Evolutionary conservation across 2,888 invertebrate genomes (phyloP), one percentile per base, ranked within the genome.

Genomic region (Exephanes ischioxanthus): DNA sequence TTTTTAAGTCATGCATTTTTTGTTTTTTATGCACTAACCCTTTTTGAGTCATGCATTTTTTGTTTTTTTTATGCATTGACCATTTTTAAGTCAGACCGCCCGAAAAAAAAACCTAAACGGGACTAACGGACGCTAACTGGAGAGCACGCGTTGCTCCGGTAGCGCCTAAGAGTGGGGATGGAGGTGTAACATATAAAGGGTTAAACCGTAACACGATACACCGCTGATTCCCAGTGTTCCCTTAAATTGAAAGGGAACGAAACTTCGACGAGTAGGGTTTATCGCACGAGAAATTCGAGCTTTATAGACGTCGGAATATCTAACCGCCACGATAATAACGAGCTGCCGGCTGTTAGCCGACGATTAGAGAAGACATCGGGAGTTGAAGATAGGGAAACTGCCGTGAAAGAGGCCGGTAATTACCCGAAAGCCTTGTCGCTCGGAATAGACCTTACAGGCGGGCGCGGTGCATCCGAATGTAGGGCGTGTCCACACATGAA

Each of bases 401-500:
- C 45, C 68, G 70, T 51, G 72, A 85, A 80, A 84, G 45, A 48
- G 75, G 77, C 67, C 55, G 66, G 82, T 73, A 87, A 87, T 88
- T 86, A 84, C 63, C 73, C 45, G 45, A 71, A 79, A 83, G 81
- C 80, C 85, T 66, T 61, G 77, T 79, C 66, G 61, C 82, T 75
- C 80, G 72, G 67, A 79, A 84, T 80, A 80, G 77, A 84, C 68
- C 73, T 79, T 76, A 83, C 73, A 81, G 51, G 77, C 41, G 63
- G 53, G 51, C 70, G 73, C 68, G 26, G 61, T 80, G 81, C 78
- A 82, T 80, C 75, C 41, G 67, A 86, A 88, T 86, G 75, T 88
- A 83, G 86, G 85, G 84, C 84, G 78, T 84, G 83, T 82, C 86
- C 68, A 73, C 78, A 63, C 66, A 53, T 22, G 45, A 48, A 48